These are phyloP conservation scores for Philopotamus ludificatus DNA, from an alignment of 1,140 invertebrate genomes.

Conservation along the genomic window DNA sequence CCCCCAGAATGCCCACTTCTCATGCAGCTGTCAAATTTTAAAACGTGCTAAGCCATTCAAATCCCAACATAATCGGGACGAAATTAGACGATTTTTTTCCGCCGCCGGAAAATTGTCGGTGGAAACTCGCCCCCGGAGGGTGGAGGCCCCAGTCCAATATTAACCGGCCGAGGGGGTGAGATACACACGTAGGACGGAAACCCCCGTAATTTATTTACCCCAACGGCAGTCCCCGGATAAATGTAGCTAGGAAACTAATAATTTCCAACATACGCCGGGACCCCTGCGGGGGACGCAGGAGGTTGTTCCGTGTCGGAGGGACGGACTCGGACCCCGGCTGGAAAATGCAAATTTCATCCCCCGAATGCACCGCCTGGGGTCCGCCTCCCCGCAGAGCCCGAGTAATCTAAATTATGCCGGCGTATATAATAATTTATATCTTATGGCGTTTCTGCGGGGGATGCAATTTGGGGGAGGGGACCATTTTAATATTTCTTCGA, in stretches of 20 bases:
- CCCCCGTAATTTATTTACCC: conserved; percentile 37
- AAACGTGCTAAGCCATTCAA: conserved; percentile 37
- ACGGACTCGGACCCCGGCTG: conserved; percentile 20
- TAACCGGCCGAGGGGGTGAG: conserved; percentile 4
- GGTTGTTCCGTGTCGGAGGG: conserved; percentile 5
- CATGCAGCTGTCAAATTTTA: conserved; percentile 29
- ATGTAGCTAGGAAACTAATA: conserved; percentile 39
- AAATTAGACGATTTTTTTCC: conserved; percentile 23
- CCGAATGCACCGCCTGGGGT: conserved; percentile 9
- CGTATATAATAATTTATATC: conserved; percentile 40
- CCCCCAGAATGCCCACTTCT: too few species aligned
- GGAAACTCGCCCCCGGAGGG: conserved; percentile 15
- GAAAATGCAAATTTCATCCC: conserved; percentile 42
- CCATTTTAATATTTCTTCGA: conserved; percentile 8
- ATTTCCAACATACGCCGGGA: conserved; percentile 40
- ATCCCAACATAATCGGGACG: conserved; percentile 29
- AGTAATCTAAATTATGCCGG: conserved; percentile 41
- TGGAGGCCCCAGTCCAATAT: conserved; percentile 9
- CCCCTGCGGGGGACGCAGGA: conserved; percentile 26
- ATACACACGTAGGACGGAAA: conserved; percentile 16
- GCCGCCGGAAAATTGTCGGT: conserved; percentile 30
- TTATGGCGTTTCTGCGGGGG: conserved; percentile 22
- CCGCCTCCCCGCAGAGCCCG: conserved; percentile 18
- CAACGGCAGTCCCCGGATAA: conserved; percentile 24
- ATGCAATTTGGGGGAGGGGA: conserved; percentile 12